Evolutionary conservation across 1,140 invertebrate species (phyloP).

Genomic region (Harpegnathos saltator): DNA sequence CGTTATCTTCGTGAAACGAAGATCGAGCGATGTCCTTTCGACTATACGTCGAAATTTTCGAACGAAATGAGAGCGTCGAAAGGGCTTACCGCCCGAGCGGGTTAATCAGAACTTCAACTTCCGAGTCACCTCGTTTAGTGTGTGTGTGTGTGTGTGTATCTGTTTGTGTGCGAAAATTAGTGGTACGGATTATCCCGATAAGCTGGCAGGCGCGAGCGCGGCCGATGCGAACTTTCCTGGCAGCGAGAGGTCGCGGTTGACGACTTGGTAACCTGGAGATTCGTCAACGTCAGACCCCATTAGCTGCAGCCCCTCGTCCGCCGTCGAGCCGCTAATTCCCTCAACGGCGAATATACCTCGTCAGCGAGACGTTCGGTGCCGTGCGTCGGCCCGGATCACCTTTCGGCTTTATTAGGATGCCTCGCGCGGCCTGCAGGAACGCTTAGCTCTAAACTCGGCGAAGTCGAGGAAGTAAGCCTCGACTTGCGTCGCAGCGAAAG

Average conservation of each 20-base stretch:
- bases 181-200: conserved; percentile 66
- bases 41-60: not conserved
- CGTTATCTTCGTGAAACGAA: no score
- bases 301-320: conserved; percentile 75
- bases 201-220: conserved; percentile 65
- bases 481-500: not conserved
- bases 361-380: not conserved
- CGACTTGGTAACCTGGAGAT: conserved; percentile 80
- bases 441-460: not conserved
- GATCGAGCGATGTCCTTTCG: not conserved
- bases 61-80: not conserved
- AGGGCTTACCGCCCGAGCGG: not conserved
- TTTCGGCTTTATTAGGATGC: conserved; percentile 43
- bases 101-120: conserved; percentile 28
- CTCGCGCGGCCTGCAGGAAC: conserved; percentile 1
- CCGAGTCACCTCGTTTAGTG: conserved; percentile 20
- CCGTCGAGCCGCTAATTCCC: conserved; percentile 76
- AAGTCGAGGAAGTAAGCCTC: not conserved
- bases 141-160: no score
- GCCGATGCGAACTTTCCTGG: conserved; percentile 56
- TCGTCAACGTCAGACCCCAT: conserved; percentile 82
- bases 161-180: conserved; percentile 55
- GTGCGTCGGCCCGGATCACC: conserved; percentile 23
- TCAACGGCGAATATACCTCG: conserved; percentile 39
- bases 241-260: conserved; percentile 69